Percentiles rank a stretch among this genome's conserved stretches.
Conservation (phyloP, 2,797 vertebrate genomes). For the Rhinogobio ventralis region DNA sequence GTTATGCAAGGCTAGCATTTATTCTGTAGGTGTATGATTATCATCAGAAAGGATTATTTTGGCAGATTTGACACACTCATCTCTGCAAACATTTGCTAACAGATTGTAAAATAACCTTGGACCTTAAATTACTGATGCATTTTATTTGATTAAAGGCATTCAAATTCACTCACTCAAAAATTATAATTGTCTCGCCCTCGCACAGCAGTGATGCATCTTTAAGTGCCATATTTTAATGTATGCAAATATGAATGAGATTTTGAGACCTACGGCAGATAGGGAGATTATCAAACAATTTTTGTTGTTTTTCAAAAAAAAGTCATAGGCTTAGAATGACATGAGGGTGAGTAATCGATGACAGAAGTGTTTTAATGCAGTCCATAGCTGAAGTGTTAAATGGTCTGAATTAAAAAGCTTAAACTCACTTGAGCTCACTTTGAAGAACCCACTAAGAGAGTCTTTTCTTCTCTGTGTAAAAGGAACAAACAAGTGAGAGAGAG, state of each 20-base stretch:
- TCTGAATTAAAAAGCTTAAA: conserved; percentile 4
- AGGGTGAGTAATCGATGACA: background rate
- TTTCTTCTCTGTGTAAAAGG: background rate
- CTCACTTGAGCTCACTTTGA: background rate
- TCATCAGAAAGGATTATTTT: background rate
- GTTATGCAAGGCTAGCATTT: background rate
- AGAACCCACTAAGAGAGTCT: background rate
- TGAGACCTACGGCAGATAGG: background rate
- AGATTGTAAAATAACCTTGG: background rate
- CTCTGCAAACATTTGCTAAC: background rate
- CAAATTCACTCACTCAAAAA: background rate
- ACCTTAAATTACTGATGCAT: background rate
- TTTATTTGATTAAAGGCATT: background rate
- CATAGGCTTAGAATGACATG: background rate
- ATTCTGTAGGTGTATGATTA: background rate
- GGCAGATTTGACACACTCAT: background rate
- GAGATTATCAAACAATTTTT: background rate
- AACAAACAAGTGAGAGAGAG: background rate
- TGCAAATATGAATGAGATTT: background rate
- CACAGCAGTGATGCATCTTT: background rate
- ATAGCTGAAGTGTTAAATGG: background rate
- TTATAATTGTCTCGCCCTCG: no score
- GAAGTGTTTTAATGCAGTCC: background rate
- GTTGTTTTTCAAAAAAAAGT: background rate
- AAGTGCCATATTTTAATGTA: background rate